These are phyloP conservation scores for Akabosia matsudoensis DNA, from an alignment of 1,140 invertebrate species.

Conservation along the genomic window DNA sequence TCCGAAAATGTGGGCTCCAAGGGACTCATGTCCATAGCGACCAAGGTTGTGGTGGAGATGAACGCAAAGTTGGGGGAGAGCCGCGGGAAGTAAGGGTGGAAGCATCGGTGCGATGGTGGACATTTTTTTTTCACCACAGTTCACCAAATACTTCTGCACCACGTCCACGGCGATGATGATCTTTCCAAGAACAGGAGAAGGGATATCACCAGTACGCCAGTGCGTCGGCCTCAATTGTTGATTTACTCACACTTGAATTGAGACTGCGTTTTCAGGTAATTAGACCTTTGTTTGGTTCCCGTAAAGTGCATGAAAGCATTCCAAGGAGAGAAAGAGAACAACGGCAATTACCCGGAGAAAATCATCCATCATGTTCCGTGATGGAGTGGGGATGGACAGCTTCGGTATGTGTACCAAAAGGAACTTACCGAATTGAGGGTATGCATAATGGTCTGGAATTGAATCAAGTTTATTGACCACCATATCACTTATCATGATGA, in stretches of 20 bases:
- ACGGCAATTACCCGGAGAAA: slow-evolving; percentile 52
- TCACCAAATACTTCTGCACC: slow-evolving; percentile 66
- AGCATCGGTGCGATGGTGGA: slow-evolving; percentile 73
- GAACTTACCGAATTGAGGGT: slow-evolving; percentile 20
- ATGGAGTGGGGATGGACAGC: slow-evolving; percentile 83
- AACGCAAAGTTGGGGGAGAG: slow-evolving; percentile 63
- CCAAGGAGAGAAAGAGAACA: background rate
- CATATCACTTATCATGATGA: background rate
- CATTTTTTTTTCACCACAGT: slow-evolving; percentile 63
- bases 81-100: slow-evolving; percentile 55
- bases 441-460: too few species aligned
- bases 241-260: background rate
- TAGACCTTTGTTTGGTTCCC: background rate
- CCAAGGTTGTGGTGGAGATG: slow-evolving; percentile 66
- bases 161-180: slow-evolving; percentile 67
- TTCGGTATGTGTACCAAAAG: slow-evolving; percentile 48
- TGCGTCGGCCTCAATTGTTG: background rate
- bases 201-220: slow-evolving; percentile 56
- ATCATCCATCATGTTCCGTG: slow-evolving; percentile 71
- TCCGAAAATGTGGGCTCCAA: slow-evolving; percentile 59
- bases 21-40: slow-evolving; percentile 69
- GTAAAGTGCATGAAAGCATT: slow-evolving; percentile 58
- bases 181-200: slow-evolving; percentile 62
- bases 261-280: background rate
- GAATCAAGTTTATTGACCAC: too few species aligned